Evolutionary conservation across 2,888 invertebrate species (phyloP).

Genomic region (Oscheius sp.): DNA sequence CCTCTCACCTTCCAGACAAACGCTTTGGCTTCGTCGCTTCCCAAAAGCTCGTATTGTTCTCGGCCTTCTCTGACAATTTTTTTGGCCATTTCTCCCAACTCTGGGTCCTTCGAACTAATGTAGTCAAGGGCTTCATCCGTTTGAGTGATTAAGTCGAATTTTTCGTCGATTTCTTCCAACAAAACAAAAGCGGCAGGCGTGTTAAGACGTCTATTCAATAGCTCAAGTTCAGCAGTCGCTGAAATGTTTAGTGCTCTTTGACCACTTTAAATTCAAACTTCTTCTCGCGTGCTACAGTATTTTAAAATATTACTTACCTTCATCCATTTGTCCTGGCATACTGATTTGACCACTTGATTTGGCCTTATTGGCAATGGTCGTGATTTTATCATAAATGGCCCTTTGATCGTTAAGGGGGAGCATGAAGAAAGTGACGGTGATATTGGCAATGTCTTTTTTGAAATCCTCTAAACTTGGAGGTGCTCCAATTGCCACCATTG

Average conservation of each 20-base stretch:
- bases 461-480: background rate
- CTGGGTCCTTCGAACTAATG: background rate
- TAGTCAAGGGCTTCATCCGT: background rate
- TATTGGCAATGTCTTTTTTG: constrained; percentile 3
- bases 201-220: background rate
- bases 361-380: background rate
- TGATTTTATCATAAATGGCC: background rate
- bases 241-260: too few relatives aligned
- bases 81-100: background rate
- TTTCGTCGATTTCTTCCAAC: background rate
- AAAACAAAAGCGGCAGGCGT: background rate
- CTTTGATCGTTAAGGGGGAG: constrained; percentile 8
- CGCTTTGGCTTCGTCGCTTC: background rate
- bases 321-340: too few relatives aligned
- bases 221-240: background rate
- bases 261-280: too few relatives aligned
- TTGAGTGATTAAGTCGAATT: background rate
- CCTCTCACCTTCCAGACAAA: constrained; percentile 1
- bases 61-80: background rate
- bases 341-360: too few relatives aligned
- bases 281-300: too few relatives aligned
- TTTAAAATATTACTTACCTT: too few relatives aligned
- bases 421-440: background rate
- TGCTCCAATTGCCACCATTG: background rate
- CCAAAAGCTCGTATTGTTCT: background rate